Base-by-base conservation (phyloP, 2,113 vertebrate genomes). In the Hippocampus comes region DNA sequence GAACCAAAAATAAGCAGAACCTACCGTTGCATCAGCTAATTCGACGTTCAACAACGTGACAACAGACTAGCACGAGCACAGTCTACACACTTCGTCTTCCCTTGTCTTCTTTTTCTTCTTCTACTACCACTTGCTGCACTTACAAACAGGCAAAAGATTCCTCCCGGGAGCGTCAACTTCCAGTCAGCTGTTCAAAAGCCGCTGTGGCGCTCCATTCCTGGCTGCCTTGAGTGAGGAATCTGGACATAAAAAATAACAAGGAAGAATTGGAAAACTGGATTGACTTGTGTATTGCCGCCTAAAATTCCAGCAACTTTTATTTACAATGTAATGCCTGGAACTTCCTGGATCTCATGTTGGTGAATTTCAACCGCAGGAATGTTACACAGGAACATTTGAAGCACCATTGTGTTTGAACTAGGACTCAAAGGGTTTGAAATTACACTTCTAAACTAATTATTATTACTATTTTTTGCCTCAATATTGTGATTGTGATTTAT, bases 131-230 rank as follows among this genome's bases (percentile, higher is more conserved):
- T 70, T 68, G 15, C 70, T 71, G 63, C 71, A 38, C 64, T 84
- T 81, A 82, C 72, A 78, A 72, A 79, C 30, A 71, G 79, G 73
- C 38, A 76, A 77, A 78, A 67, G 73, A 14, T 38, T 74, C 70
- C 55, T 79, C 3, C 92, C 12, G 0, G 42, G 41, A 25, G 83
- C 57, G 4, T 5, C 82, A 89, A 27, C 84, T 49, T 85, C 27
- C 10, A 60, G 4, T 1, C 30, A 75, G 21, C 81, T 76, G 79
- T 89, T 90, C 90, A 94, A 82, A 86, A 89, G 2, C 89, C 89
- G 80, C 88, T 95, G 72, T 92, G 90, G 78, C 91, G 94, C 72
- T 98, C 96, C 89, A 90, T 90, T 89, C 94, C 95, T 70, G 89
- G 92, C 48, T 87, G 93, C 67, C 93, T 97, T 94, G 90, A 87